Evolutionary conservation across 92 coral and sea anemone genomes (phyloP).

Genomic region (Palythoa heliodiscus): DNA sequence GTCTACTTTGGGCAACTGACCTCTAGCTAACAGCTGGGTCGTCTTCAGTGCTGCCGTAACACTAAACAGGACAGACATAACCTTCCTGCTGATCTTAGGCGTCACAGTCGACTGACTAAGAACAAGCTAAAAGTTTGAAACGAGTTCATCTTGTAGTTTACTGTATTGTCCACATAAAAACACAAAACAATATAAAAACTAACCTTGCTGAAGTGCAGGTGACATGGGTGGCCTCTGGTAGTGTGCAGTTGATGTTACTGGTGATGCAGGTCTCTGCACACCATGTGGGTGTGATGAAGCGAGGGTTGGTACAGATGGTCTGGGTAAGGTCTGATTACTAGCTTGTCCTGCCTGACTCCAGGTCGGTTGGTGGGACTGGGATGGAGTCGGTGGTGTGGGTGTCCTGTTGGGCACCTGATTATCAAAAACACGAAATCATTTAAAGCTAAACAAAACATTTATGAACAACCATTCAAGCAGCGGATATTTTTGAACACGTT

Average conservation of each 20-base stretch:
- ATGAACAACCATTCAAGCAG: neutral
- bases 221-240: constrained; percentile 13
- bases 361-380: constrained; percentile 59
- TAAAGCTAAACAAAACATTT: neutral
- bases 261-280: constrained; percentile 25
- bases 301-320: constrained; percentile 15
- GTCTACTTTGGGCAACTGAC: neutral
- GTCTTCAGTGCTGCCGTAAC: neutral
- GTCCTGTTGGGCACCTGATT: constrained; percentile 58
- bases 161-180: neutral
- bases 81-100: neutral
- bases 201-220: constrained; percentile 37
- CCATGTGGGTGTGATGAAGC: constrained; percentile 12
- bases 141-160: neutral
- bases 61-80: neutral
- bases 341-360: constrained; percentile 68
- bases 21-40: neutral
- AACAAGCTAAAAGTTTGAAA: neutral
- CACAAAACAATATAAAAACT: neutral
- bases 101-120: neutral
- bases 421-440: neutral
- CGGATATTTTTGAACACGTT: neutral
- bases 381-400: constrained; percentile 78
- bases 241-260: constrained; percentile 15
- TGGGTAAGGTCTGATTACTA: constrained; percentile 22